Evolutionary conservation across 2,113 vertebrate species (phyloP), one percentile per base, ranked within the genome.

Genomic region (Catharus fuscescens): DNA sequence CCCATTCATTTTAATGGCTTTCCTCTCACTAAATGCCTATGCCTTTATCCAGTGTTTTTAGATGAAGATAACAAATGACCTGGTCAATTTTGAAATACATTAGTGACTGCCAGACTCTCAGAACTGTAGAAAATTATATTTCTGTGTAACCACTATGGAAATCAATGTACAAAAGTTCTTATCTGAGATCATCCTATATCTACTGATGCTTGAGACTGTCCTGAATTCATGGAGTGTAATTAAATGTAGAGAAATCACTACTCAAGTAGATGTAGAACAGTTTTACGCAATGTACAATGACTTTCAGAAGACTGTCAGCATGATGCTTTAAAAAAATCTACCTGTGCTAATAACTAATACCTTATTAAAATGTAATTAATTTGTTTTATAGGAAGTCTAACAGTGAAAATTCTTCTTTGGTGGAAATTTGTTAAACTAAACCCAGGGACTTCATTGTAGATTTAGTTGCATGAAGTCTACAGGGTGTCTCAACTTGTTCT

Each of bases 401-500:
- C 44, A 71, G 52, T 74, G 17, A 79, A 80, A 83, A 90, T 81
- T 40, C 44, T 94, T 12, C 70, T 96, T 21, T n/a, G 10, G 44
- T 85, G 18, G 36, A 88, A 93, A 70, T 90, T 40, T 5, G 3
- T 82, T 71, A 57, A 96, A 83, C n/a, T 69, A 60, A 96, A 71
- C 32, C 10, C 87, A 78, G 54, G 69, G 54, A 83, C 52, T 92
- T 93, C 1, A 5, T 20, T 67, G 24, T 67, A 96, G 65, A 83
- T 64, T 81, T 73, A 70, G 34, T 79, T 79, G 69, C 29, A 66
- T 82, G 45, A 84, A 95, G 40, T 89, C 67, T 92, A 48, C 44
- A 50, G 7, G 95, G 8, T 78, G 94, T 93, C 77, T 90, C 89
- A 92, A 85, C 92, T 95, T 97, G 81, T 76, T 90, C 34, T 78